Conservation (phyloP, 2,797 vertebrate species). For the Mus caroli region DNA sequence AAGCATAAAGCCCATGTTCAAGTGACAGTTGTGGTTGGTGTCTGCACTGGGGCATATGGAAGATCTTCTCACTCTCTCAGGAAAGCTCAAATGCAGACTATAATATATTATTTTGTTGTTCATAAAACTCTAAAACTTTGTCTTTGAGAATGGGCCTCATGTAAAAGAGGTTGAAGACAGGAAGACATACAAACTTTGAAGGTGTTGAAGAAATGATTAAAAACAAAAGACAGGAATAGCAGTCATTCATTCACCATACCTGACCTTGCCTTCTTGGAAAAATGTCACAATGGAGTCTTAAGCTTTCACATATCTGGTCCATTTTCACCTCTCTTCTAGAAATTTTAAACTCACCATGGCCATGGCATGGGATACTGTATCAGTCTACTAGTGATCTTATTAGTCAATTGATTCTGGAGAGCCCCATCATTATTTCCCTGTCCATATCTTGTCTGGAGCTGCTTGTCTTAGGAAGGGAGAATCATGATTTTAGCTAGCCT, state of each 20-base stretch:
- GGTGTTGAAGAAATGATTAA: neutral
- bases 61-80: neutral
- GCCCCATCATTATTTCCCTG: no score
- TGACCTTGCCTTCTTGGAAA: neutral
- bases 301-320: neutral
- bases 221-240: neutral
- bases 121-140: neutral
- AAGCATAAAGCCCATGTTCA: neutral
- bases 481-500: neutral
- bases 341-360: neutral
- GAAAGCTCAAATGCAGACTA: neutral
- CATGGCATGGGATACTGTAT: neutral
- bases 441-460: accelerated
- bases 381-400: neutral
- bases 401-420: neutral
- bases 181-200: neutral
- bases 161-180: neutral
- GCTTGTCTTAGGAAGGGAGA: neutral
- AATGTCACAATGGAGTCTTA: neutral
- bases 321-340: neutral
- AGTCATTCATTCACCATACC: neutral
- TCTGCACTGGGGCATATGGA: neutral
- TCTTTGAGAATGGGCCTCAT: neutral
- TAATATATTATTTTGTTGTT: neutral
- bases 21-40: neutral